Conservation (phyloP, 1,140 invertebrate genomes). For the Colletes gigas region DNA sequence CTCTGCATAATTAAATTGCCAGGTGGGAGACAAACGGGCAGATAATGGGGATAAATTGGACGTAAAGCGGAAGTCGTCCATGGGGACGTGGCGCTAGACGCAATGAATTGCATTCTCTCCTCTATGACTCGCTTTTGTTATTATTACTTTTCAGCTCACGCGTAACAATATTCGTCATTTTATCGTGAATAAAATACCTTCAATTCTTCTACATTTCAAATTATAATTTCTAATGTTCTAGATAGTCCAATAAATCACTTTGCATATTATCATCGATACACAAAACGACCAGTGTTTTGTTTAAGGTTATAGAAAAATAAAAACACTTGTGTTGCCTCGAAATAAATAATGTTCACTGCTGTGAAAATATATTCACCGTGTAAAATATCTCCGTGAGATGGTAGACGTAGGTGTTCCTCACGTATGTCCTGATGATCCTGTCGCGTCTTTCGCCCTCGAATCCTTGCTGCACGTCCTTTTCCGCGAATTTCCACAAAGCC, state of each 20-base stretch:
- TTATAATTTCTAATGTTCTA: no score
- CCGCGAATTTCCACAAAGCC: constrained; percentile 90
- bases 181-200: no score
- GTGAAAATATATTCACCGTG: constrained; percentile 84
- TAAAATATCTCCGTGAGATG: constrained; percentile 98
- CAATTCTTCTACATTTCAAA: no score
- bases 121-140: not conserved
- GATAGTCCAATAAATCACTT: no score
- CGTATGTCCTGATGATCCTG: constrained; percentile 95
- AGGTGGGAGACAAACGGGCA: not conserved
- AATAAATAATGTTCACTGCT: no score
- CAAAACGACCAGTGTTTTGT: no score
- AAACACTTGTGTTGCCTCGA: no score
- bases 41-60: constrained; percentile 4
- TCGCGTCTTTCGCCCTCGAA: constrained; percentile 94
- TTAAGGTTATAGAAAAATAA: no score
- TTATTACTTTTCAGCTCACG: no score
- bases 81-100: not conserved
- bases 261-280: no score
- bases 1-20: constrained; percentile 5
- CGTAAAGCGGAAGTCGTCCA: not conserved
- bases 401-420: constrained; percentile 95
- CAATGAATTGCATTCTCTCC: not conserved
- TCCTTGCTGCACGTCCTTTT: constrained; percentile 91
- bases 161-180: no score